Percentiles rank a stretch among this genome's conserved stretches.
phyloP scores from a whole-genome alignment of 2,797 vertebrate genomes.

The Enteromius afrohamiltoni region DNA sequence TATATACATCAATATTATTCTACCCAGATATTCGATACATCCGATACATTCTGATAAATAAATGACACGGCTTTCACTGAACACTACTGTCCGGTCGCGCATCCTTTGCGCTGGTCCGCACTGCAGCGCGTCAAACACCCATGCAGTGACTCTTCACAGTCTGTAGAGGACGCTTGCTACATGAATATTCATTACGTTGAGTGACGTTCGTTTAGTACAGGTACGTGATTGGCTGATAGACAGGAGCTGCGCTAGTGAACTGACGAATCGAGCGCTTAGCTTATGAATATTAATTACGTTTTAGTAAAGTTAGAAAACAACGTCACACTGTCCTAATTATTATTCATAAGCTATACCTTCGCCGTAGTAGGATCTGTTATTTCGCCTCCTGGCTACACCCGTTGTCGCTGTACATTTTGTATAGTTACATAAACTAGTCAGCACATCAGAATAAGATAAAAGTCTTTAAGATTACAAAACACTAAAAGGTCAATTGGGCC shows the following conservation, averaged over 20 bases:
- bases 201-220: neutral
- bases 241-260: neutral
- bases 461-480: neutral
- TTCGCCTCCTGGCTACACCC: constrained; percentile 1
- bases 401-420: constrained; percentile 9
- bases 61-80: neutral
- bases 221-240: constrained; percentile 6
- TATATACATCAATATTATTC: neutral
- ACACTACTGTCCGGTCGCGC: constrained; percentile 35
- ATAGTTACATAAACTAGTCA: constrained; percentile 16
- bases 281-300: neutral
- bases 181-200: constrained; percentile 31
- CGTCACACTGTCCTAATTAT: neutral
- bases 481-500: neutral
- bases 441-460: neutral
- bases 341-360: constrained; percentile 38
- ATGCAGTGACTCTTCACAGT: constrained; percentile 29
- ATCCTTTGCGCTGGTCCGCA: constrained; percentile 78
- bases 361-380: constrained; percentile 11
- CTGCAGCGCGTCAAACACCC: constrained; percentile 72
- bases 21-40: neutral
- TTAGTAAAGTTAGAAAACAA: neutral
- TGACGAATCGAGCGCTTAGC: neutral
- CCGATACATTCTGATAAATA: neutral
- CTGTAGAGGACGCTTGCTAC: constrained; percentile 59